Percentiles rank a stretch among this genome's conserved stretches.
These are phyloP conservation scores for Calephelis virginiensis DNA, from an alignment of 1,140 invertebrate genomes.

Conservation along the genomic window DNA sequence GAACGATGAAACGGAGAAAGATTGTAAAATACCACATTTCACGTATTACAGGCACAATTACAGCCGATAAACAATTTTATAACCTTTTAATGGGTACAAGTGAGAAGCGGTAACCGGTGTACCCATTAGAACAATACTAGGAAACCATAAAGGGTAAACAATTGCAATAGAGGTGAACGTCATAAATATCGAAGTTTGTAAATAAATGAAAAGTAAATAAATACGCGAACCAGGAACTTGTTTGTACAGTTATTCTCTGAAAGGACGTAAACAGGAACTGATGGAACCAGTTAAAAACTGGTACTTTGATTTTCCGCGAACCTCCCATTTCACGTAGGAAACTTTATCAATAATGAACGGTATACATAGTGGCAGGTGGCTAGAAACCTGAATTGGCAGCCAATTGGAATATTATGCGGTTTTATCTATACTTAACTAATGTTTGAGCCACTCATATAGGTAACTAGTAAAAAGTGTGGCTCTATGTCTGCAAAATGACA, in stretches of 20 bases:
- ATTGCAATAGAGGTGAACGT: conserved; percentile 30
- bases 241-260: conserved; percentile 69
- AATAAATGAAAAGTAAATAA: conserved; percentile 54
- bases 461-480: too few species aligned
- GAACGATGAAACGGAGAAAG: too few species aligned
- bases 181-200: conserved; percentile 43
- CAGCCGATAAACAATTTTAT: too few species aligned
- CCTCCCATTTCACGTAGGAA: conserved; percentile 46
- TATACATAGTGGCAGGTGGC: neutral
- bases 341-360: conserved; percentile 17
- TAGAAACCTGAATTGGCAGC: neutral
- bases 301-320: conserved; percentile 33
- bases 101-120: conserved; percentile 40
- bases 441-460: too few species aligned
- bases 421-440: too few species aligned
- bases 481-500: too few species aligned
- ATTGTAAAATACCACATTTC: too few species aligned
- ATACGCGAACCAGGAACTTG: conserved; percentile 50
- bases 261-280: conserved; percentile 48
- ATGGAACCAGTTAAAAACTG: conserved; percentile 45
- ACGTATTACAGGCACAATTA: too few species aligned
- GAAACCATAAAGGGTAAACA: conserved; percentile 37
- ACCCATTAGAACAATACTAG: conserved; percentile 40
- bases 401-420: too few species aligned
- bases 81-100: conserved; percentile 32